Conservation (phyloP, 2,797 vertebrate species). For the Echeneis naucrates region DNA sequence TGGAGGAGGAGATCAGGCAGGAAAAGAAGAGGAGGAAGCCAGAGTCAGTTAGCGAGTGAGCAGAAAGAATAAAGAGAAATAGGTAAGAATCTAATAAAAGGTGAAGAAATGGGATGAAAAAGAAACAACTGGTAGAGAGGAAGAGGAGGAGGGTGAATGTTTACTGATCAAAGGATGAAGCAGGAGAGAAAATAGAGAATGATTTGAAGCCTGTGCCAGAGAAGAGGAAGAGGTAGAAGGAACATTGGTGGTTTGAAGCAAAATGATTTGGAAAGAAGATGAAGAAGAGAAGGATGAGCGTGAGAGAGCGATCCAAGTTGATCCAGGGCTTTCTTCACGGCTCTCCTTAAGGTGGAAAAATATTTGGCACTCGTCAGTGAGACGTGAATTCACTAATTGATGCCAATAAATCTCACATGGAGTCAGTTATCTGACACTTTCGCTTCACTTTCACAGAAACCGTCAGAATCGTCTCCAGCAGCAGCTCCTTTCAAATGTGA, state of each 20-base stretch:
- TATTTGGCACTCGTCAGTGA: too few relatives aligned
- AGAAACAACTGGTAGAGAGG: background rate
- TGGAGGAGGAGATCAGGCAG: background rate
- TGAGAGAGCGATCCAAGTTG: background rate
- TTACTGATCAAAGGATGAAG: slow-evolving; percentile 17
- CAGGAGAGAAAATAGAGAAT: slow-evolving; percentile 1
- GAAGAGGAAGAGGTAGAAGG: background rate
- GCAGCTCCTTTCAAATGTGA: too few relatives aligned
- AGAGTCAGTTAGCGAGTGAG: too few relatives aligned
- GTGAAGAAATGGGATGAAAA: background rate
- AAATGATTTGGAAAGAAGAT: background rate
- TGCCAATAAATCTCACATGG: too few relatives aligned
- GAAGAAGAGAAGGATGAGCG: background rate
- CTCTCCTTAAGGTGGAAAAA: background rate
- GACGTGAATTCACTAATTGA: too few relatives aligned
- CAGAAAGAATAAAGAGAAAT: background rate
- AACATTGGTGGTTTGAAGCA: background rate
- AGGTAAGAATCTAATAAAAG: background rate
- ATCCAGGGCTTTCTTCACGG: background rate
- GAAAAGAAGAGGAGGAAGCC: background rate
- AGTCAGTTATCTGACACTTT: too few relatives aligned
- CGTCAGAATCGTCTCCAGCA: too few relatives aligned
- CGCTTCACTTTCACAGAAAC: too few relatives aligned
- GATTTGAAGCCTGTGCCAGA: slow-evolving; percentile 6
- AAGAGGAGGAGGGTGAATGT: slow-evolving; percentile 3